Percentiles rank a stretch among this genome's conserved stretches.
These are phyloP conservation scores for Pogoniulus pusillus DNA, from an alignment of 2,797 vertebrate genomes.

Conservation along the genomic window DNA sequence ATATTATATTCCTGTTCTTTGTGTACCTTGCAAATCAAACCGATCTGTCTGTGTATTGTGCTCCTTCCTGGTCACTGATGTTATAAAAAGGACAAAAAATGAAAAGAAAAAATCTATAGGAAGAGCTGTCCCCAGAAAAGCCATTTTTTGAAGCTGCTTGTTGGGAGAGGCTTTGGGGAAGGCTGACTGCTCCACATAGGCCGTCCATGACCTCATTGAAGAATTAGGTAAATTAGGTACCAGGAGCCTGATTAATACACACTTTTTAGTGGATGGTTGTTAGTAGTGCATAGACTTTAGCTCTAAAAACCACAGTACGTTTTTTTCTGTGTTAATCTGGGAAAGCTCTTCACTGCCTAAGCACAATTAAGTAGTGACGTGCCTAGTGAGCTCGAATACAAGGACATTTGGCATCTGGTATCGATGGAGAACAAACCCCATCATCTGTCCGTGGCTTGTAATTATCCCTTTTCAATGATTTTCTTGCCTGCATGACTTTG, in stretches of 20 bases:
- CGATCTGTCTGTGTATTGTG: not conserved
- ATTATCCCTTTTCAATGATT: conserved; percentile 42
- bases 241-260: not conserved
- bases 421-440: conserved; percentile 21
- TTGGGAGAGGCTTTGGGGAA: not conserved
- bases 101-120: not conserved
- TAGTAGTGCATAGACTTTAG: too few relatives aligned
- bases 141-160: not conserved
- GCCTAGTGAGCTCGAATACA: not conserved
- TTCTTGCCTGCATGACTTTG: not conserved
- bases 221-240: not conserved
- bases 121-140: not conserved
- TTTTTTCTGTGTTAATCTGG: conserved; percentile 4
- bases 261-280: too few relatives aligned
- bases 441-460: conserved; percentile 12
- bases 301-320: not conserved
- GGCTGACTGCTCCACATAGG: not conserved
- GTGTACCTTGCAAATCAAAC: not conserved
- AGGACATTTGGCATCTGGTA: conserved; percentile 4
- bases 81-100: not conserved
- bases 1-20: not conserved
- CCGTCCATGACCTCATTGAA: not conserved
- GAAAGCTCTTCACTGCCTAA: not conserved
- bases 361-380: not conserved
- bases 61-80: not conserved